Percentiles rank a stretch among this genome's conserved stretches.
These are phyloP conservation scores for Epiblema foenella DNA, from an alignment of 2,888 invertebrate species.

Conservation along the genomic window DNA sequence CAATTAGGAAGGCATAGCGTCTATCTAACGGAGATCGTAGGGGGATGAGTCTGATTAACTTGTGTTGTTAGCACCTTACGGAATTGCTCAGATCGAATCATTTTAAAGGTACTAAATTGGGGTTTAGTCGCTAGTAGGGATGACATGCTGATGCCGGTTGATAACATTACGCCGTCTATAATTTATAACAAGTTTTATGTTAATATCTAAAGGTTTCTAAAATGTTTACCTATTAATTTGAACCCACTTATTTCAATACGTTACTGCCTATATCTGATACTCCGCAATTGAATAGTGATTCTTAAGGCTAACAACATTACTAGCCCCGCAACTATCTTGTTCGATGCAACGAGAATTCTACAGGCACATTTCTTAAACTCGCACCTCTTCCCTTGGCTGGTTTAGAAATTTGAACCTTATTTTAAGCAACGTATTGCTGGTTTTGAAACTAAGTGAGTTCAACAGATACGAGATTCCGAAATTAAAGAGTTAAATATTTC, in stretches of 20 bases:
- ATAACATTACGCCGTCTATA: background rate
- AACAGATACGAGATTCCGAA: constrained; percentile 27
- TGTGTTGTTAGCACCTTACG: constrained; percentile 73
- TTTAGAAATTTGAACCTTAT: constrained; percentile 10
- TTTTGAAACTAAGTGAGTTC: constrained; percentile 17
- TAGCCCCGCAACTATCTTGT: constrained; percentile 71
- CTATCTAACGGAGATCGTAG: constrained; percentile 78
- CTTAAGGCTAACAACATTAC: constrained; percentile 46
- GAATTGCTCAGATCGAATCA: constrained; percentile 50
- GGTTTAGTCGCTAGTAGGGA: background rate
- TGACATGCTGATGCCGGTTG: background rate
- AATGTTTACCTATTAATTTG: constrained; percentile 2
- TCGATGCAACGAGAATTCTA: constrained; percentile 57
- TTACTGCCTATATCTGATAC: constrained; percentile 43
- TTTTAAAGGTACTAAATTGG: background rate
- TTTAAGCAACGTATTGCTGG: background rate
- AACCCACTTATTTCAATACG: constrained; percentile 23
- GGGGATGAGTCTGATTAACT: constrained; percentile 80
- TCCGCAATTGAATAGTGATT: constrained; percentile 49
- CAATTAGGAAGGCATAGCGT: constrained; percentile 77
- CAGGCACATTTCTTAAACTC: constrained; percentile 4
- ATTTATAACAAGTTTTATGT: background rate
- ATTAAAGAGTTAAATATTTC: constrained; percentile 26
- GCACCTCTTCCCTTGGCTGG: background rate
- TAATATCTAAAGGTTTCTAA: background rate